Percentiles rank a stretch among this genome's conserved stretches.
phyloP scores from a whole-genome alignment of 1,140 invertebrate genomes.

The Thaumetopoea pityocampa region DNA sequence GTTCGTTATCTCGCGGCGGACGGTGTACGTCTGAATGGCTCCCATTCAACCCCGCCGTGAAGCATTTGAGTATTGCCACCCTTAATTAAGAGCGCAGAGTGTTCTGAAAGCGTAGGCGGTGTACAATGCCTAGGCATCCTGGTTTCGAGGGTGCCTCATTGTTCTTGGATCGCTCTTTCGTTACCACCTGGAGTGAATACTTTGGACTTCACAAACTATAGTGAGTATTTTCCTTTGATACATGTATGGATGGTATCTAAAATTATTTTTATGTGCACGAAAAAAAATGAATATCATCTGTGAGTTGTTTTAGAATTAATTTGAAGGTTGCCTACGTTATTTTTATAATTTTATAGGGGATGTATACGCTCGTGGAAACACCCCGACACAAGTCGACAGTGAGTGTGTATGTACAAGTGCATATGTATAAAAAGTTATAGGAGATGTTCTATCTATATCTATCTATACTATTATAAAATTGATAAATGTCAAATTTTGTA shows the following conservation, averaged over 20 bases:
- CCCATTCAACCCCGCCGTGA: conserved; percentile 38
- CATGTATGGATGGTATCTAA: background rate
- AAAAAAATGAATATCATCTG: conserved; percentile 2
- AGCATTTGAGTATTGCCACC: conserved; percentile 56
- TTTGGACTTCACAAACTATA: conserved; percentile 13
- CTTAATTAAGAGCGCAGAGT: conserved; percentile 67
- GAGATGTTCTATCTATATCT: too few species aligned
- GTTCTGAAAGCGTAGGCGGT: conserved; percentile 46
- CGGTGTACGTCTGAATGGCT: conserved; percentile 53
- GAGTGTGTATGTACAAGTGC: too few species aligned
- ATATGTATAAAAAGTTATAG: too few species aligned
- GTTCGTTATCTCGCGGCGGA: conserved; percentile 62
- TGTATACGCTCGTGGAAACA: too few species aligned
- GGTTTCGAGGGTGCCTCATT: conserved; percentile 45
- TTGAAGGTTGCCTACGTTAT: too few species aligned
- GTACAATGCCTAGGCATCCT: conserved; percentile 48
- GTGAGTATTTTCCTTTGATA: conserved; percentile 1
- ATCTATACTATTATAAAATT: too few species aligned
- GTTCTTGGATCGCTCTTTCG: conserved; percentile 40
- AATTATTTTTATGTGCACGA: conserved; percentile 15
- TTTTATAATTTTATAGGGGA: too few species aligned
- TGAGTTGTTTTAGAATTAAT: too few species aligned
- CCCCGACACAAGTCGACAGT: too few species aligned
- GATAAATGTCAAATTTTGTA: too few species aligned
- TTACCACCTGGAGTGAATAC: conserved; percentile 27